Base-by-base conservation (phyloP, 2,888 invertebrate species). In the Caenorhabditis drosophilae region DNA sequence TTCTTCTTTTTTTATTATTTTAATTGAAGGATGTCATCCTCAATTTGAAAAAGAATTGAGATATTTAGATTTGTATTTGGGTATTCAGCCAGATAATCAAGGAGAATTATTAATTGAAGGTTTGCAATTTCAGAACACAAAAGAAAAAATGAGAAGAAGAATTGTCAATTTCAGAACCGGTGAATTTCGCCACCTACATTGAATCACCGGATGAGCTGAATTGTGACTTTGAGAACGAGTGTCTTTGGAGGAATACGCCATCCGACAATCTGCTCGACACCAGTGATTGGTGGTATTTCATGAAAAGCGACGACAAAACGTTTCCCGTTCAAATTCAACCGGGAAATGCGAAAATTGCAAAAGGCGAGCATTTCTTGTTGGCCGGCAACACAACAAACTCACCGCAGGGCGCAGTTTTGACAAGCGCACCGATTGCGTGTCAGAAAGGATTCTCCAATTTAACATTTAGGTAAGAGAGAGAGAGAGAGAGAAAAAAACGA, bases 281-380 rank as follows among this genome's bases (percentile, higher is more conserved):
- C 2, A 80, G 79, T 25, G 75, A 82, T 47, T 82, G 80, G 72
- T 82, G 79, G 70, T 64, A 78, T 45, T 82, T 81, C 51, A 60
- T 76, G 63, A 82, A 82, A 53, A 62, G 54, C 20, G 79, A 82
- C 51, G 68, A 67, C 18, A 80, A 81, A 54, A 49, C 69, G 4
- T 81, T 82, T 48, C 82, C 82, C 1, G 70, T 73, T 3, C 82
- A 82, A 66, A 67, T 80, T 18, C 74, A 78, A 44, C 82, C 82
- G 1, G 80, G 82, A 53, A 69, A 73, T 27, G 45, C 56, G 11
- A 54, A 54, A 34, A 57, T 62, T 36, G 58, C 55, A 15, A 64
- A 61, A 52, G 68, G 81, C 48, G 73, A 73, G 15, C 71, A 72
- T 23, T 75, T 82, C 44, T 48, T 77, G 26, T 64, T 82, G 9